Percentiles rank a stretch among this genome's conserved stretches.
phyloP scores from a whole-genome alignment of 2,797 vertebrate species.

The Fistularia tabacaria region DNA sequence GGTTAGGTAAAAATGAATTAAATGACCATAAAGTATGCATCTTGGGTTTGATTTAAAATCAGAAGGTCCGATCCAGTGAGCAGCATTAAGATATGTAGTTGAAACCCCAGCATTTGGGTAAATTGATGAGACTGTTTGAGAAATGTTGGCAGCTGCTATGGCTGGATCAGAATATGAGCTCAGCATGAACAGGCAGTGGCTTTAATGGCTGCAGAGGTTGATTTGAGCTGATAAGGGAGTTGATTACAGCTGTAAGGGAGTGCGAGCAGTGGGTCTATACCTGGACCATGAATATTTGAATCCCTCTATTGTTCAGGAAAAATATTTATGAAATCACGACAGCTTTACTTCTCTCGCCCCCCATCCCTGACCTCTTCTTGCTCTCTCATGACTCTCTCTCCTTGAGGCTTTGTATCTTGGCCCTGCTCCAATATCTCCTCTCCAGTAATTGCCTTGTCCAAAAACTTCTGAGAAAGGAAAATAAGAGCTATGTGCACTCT shows the following conservation, averaged over 20 bases:
- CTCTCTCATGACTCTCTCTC: constrained; percentile 3
- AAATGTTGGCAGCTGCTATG: neutral
- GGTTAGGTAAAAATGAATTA: too few species aligned
- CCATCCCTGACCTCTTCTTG: constrained; percentile 9
- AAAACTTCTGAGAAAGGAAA: constrained; percentile 47
- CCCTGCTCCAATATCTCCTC: constrained; percentile 52
- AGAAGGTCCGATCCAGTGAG: too few species aligned
- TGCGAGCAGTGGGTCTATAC: constrained; percentile 8
- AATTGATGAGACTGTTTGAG: neutral
- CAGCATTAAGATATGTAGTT: too few species aligned
- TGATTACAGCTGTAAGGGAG: constrained; percentile 20
- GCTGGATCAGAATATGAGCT: constrained; percentile 21
- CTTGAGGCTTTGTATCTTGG: constrained; percentile 41
- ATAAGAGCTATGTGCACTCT: constrained; percentile 53
- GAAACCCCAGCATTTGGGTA: neutral
- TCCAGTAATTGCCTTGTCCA: constrained; percentile 62
- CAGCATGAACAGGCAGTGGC: constrained; percentile 21
- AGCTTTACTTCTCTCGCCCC: constrained; percentile 21
- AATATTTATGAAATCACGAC: constrained; percentile 39
- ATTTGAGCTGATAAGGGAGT: too few species aligned
- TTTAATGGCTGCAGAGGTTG: constrained; percentile 25
- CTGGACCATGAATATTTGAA: constrained; percentile 41
- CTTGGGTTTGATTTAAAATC: too few species aligned
- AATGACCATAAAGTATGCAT: too few species aligned
- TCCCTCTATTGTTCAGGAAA: constrained; percentile 27